Conservation (phyloP, 2,888 invertebrate genomes). For the Orchestes rusci region DNA sequence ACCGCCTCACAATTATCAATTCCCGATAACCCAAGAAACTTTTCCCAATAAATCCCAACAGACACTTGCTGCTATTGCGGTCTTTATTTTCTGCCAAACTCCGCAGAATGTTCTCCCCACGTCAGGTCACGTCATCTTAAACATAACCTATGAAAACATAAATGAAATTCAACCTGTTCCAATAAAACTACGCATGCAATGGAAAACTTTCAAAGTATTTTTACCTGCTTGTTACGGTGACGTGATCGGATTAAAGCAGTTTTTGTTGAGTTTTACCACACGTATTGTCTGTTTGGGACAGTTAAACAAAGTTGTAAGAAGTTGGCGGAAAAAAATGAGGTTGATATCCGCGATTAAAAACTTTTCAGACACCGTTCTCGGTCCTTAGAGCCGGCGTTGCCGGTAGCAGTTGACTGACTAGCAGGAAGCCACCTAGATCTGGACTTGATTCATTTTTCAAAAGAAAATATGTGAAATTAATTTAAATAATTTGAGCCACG, state of each 20-base stretch:
- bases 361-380: slow-evolving; percentile 25
- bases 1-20: no score
- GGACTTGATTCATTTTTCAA: no score
- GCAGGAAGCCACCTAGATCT: no score
- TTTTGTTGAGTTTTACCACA: slow-evolving; percentile 13
- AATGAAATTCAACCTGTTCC: slow-evolving; percentile 13
- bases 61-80: no score
- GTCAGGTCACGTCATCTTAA: slow-evolving; percentile 20
- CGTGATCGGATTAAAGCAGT: slow-evolving; percentile 7
- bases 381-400: slow-evolving; percentile 18
- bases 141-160: slow-evolving; percentile 25
- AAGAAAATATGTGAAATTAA: no score
- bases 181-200: slow-evolving; percentile 16
- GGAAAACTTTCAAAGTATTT: slow-evolving; percentile 23
- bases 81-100: no score
- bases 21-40: no score
- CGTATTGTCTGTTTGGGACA: slow-evolving; percentile 14
- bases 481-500: neutral
- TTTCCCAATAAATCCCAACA: no score
- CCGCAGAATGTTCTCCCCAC: slow-evolving; percentile 12
- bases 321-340: slow-evolving; percentile 26
- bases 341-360: slow-evolving; percentile 27
- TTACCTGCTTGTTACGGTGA: slow-evolving; percentile 20
- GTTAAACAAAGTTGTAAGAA: slow-evolving; percentile 26
- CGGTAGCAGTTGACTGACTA: slow-evolving; percentile 1